phyloP scores from a whole-genome alignment of 2,113 vertebrate species.

The Polyodon spathula region DNA sequence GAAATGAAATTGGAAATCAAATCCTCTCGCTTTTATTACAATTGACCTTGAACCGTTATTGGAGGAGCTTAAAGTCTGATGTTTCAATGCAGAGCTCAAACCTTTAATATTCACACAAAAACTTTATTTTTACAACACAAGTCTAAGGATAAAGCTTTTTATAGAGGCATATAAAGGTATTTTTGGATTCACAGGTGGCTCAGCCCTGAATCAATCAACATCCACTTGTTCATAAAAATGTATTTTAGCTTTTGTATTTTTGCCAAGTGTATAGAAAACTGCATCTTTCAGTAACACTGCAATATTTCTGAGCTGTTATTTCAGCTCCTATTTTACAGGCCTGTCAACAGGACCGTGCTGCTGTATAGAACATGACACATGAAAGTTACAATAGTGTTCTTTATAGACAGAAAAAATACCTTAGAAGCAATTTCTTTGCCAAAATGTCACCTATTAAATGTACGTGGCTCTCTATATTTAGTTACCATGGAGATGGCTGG shows the following conservation, averaged over 20 bases:
- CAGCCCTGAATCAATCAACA: background rate
- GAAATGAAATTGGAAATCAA: slow-evolving; percentile 2
- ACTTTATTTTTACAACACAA: background rate
- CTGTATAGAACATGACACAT: slow-evolving; percentile 72
- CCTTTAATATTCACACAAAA: background rate
- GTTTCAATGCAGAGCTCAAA: background rate
- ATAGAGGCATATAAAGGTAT: background rate
- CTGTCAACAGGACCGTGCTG: slow-evolving; percentile 67
- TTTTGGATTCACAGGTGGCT: background rate
- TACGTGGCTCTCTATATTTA: slow-evolving; percentile 70
- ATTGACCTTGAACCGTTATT: slow-evolving; percentile 4
- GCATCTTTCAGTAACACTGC: slow-evolving; percentile 5
- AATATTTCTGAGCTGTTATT: slow-evolving; percentile 6
- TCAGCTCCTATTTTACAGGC: slow-evolving; percentile 66
- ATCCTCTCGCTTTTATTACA: slow-evolving; percentile 1
- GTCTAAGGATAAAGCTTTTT: background rate
- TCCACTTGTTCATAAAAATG: background rate
- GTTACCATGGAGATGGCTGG: slow-evolving; percentile 73
- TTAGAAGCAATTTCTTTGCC: slow-evolving; percentile 76
- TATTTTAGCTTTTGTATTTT: background rate
- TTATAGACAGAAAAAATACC: slow-evolving; percentile 61
- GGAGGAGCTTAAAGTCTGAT: slow-evolving; percentile 1
- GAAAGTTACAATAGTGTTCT: slow-evolving; percentile 71
- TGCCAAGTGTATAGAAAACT: background rate
- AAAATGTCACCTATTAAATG: slow-evolving; percentile 79